These are phyloP conservation scores for Scomber colias DNA, from an alignment of 2,113 vertebrate genomes.

Conservation along the genomic window DNA sequence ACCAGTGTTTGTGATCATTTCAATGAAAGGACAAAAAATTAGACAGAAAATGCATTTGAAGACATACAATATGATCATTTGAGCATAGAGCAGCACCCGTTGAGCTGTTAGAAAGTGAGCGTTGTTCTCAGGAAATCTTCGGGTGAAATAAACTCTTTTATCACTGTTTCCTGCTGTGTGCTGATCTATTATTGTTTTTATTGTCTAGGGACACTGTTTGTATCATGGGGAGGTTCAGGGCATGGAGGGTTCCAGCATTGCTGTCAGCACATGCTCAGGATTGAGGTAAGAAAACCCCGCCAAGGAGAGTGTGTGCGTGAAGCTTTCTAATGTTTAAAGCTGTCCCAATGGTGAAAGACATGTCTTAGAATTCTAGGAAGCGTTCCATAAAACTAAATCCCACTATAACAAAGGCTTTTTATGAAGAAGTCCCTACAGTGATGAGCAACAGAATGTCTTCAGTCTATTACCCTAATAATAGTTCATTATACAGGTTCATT, in stretches of 20 bases:
- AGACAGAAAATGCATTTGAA: background rate
- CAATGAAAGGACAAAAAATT: background rate
- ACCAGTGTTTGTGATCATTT: background rate
- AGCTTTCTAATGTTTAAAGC: conserved; percentile 14
- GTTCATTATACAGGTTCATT: conserved; percentile 16
- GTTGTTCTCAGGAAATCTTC: background rate
- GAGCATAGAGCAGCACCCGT: too few relatives aligned
- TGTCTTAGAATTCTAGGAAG: background rate
- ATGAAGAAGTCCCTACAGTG: background rate
- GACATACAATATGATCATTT: background rate
- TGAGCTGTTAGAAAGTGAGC: too few relatives aligned
- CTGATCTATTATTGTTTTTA: conserved; percentile 54
- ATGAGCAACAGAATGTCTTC: background rate
- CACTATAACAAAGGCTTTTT: background rate
- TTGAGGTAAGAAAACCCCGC: conserved; percentile 86
- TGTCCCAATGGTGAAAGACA: background rate
- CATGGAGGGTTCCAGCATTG: conserved; percentile 87
- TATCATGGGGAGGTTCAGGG: conserved; percentile 91
- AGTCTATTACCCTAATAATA: background rate
- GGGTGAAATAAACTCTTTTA: background rate
- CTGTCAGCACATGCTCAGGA: conserved; percentile 91
- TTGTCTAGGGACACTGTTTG: conserved; percentile 92
- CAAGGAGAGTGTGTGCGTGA: background rate
- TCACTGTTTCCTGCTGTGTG: background rate
- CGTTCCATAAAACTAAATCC: conserved; percentile 1